phyloP scores from a whole-genome alignment of 2,113 vertebrate genomes.

The Barnardius zonarius region DNA sequence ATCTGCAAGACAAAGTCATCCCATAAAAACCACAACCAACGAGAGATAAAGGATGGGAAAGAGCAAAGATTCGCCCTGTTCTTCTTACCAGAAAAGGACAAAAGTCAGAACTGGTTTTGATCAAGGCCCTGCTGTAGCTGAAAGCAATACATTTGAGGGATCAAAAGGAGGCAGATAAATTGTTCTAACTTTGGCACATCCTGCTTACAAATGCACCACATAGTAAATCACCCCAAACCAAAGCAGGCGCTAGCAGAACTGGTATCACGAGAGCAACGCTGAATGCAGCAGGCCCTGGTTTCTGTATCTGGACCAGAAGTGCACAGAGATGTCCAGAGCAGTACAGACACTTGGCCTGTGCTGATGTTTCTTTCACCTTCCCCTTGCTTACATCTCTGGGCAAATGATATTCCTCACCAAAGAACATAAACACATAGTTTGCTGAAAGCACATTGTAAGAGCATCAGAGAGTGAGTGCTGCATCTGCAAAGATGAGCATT shows the following conservation, averaged over 20 bases:
- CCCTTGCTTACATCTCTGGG: background rate
- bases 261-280: fast-evolving
- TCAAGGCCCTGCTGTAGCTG: background rate
- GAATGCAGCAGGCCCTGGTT: background rate
- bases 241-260: background rate
- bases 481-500: background rate
- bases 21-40: background rate
- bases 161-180: constrained; percentile 4
- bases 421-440: background rate
- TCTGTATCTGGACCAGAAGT: background rate
- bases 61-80: background rate
- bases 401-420: background rate
- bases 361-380: background rate
- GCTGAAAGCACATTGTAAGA: background rate
- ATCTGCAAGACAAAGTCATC: background rate
- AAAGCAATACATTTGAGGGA: background rate
- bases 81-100: background rate
- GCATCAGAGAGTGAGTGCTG: background rate
- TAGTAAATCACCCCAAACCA: background rate
- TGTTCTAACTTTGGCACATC: background rate
- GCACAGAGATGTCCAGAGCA: background rate
- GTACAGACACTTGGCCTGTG: background rate
- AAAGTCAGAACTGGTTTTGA: background rate
- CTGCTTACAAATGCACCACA: background rate
- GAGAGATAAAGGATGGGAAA: background rate